Evolutionary conservation across 35 echinoderm and acorn worm genomes (phyloP).

Genomic region (Eucidaris tribuloides): DNA sequence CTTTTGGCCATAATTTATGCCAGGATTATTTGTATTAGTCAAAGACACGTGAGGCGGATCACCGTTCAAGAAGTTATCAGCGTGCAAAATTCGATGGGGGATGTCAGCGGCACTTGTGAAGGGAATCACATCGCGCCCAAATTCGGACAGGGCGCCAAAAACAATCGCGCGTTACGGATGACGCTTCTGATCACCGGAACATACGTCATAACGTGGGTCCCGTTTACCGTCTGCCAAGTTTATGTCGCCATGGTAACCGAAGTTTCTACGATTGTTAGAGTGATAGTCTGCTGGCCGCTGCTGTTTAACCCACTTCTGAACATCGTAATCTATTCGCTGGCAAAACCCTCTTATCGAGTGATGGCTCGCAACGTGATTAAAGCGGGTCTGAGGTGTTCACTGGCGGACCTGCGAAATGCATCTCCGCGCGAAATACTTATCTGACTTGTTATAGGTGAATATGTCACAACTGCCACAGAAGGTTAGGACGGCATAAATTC

Average conservation of each 20-base stretch:
- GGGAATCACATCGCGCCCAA: too few species aligned
- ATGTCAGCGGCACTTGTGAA: too few species aligned
- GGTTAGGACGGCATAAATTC: too few species aligned
- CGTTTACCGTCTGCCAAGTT: not conserved
- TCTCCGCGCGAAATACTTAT: not conserved
- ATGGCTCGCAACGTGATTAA: not conserved
- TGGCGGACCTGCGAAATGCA: not conserved
- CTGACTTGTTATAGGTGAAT: too few species aligned
- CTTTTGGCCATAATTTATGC: not conserved
- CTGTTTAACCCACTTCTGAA: not conserved
- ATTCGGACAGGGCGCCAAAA: too few species aligned
- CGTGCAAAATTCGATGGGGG: too few species aligned
- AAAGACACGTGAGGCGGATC: not conserved
- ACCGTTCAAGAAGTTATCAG: not conserved
- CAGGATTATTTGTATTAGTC: not conserved
- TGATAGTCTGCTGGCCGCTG: not conserved
- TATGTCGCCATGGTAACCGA: conserved; percentile 4
- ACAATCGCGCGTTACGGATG: not conserved
- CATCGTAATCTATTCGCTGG: not conserved
- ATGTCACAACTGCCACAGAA: too few species aligned
- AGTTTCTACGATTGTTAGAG: too few species aligned
- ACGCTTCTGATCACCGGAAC: not conserved
- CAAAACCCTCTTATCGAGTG: not conserved
- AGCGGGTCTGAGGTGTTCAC: not conserved
- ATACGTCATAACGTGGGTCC: not conserved